Conservation (phyloP, 2,888 invertebrate genomes). For the Cryptus armator region DNA sequence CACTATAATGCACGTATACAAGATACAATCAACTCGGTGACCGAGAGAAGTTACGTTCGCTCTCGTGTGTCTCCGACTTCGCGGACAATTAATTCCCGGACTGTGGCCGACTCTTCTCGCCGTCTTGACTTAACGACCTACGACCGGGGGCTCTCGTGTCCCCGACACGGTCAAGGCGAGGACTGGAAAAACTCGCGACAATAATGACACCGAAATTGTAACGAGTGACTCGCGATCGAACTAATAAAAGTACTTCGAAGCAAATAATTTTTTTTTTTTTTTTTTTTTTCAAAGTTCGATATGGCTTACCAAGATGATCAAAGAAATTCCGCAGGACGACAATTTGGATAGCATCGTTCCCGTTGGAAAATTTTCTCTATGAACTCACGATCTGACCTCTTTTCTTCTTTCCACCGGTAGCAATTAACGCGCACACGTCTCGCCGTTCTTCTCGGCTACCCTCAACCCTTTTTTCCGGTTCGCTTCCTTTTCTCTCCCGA, state of each 20-base stretch:
- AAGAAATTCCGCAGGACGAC: constrained; percentile 29
- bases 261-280: constrained; percentile 13
- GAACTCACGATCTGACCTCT: constrained; percentile 32
- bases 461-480: constrained; percentile 15
- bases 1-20: constrained; percentile 32
- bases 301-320: constrained; percentile 65
- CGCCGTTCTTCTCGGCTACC: neutral
- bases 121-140: constrained; percentile 60
- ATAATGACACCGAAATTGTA: constrained; percentile 33
- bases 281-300: neutral
- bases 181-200: neutral
- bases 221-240: constrained; percentile 1
- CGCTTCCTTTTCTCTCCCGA: constrained; percentile 29
- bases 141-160: constrained; percentile 56
- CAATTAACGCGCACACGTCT: constrained; percentile 25
- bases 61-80: constrained; percentile 49
- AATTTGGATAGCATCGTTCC: constrained; percentile 40
- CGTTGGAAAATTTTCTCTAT: constrained; percentile 7
- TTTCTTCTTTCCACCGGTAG: constrained; percentile 40
- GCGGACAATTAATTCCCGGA: constrained; percentile 65
- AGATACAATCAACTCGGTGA: constrained; percentile 62
- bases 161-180: constrained; percentile 58
- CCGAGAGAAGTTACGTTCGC: constrained; percentile 46
- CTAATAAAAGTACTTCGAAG: neutral
- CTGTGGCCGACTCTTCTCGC: constrained; percentile 28